A percentile compares a stretch with the other conserved stretches of the same genome.
Conservation (phyloP, 2,113 vertebrate species). For the human (Homo sapiens) region GRCh38 chr17:33363001-33363500, state of each 20-base stretch:
- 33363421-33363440: not conserved
- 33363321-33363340: not conserved
- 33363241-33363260: not conserved
- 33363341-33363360: not conserved
- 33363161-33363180: conserved; percentile 38
- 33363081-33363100: conserved; percentile 4
- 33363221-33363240: not conserved
- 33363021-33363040: conserved; percentile 53
- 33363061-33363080: not conserved
- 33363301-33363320: not conserved
- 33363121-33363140: not conserved
- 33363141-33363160: not conserved
- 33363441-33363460: not conserved
- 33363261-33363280: not conserved
- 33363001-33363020: conserved; percentile 35
- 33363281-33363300: not conserved
- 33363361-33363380: not conserved
- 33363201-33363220: not conserved
- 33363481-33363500: not conserved
- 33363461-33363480: not conserved
- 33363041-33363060: conserved; percentile 52
- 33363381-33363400: not conserved
- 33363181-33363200: conserved; percentile 37
- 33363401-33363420: not conserved
- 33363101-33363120: conserved; percentile 56